Conservation (phyloP, 2,797 vertebrate species). For the Oreortyx pictus region DNA sequence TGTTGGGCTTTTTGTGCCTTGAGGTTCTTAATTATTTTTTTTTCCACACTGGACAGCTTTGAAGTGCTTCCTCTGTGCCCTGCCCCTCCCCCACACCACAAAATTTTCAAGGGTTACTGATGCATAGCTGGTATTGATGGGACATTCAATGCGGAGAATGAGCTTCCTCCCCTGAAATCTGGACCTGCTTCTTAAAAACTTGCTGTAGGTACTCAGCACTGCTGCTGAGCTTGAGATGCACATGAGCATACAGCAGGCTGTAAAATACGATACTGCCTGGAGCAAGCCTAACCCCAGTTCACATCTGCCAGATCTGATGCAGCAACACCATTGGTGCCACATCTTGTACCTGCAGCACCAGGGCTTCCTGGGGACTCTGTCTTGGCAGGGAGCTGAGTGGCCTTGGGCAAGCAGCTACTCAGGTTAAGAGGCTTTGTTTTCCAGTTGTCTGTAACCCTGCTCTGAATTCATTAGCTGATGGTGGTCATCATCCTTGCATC, state of each 20-base stretch:
- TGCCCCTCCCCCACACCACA: background rate
- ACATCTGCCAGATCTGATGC: background rate
- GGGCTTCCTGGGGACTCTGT: background rate
- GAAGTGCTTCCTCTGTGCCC: background rate
- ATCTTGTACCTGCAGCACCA: accelerated
- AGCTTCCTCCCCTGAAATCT: background rate
- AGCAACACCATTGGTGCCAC: accelerated
- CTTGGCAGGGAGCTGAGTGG: background rate
- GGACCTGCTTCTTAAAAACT: background rate
- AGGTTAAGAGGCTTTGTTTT: background rate
- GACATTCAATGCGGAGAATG: background rate
- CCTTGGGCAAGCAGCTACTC: background rate
- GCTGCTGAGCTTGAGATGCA: background rate
- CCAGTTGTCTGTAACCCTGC: background rate
- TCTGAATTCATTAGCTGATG: background rate
- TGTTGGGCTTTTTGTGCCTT: background rate
- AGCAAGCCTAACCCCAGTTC: background rate
- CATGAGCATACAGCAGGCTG: background rate
- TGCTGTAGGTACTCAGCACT: background rate
- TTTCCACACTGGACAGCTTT: background rate
- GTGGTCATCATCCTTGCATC: background rate
- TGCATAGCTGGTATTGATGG: background rate
- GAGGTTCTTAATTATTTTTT: background rate
- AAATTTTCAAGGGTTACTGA: background rate
- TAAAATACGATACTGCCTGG: background rate